Evolutionary conservation across 37 sponge, comb jelly and placozoan species (phyloP).

Genomic region (Halisarca cf. caerulea): DNA sequence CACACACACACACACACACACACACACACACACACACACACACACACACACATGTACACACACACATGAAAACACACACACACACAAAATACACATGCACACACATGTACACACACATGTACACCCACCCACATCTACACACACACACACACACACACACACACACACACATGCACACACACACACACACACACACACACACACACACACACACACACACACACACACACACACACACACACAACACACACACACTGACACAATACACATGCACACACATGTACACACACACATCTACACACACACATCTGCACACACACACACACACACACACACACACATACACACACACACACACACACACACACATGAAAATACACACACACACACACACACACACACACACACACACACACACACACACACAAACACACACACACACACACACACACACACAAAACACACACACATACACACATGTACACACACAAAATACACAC

Average conservation of each 20-base stretch:
- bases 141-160: background rate
- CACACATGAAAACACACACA: background rate
- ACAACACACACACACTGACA: slow-evolving; percentile 17
- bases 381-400: too few relatives aligned
- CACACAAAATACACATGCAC: too few relatives aligned
- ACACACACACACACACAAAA: background rate
- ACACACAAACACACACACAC: slow-evolving; percentile 3
- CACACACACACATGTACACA: too few relatives aligned
- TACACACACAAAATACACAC: background rate
- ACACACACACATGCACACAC: background rate
- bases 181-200: background rate
- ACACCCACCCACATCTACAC: background rate
- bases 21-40: too few relatives aligned
- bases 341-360: slow-evolving; percentile 21
- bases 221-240: background rate
- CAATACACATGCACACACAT: background rate
- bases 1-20: too few relatives aligned
- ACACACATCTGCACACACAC: background rate
- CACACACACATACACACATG: too few relatives aligned
- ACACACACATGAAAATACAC: background rate
- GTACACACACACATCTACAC: background rate
- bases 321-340: slow-evolving; percentile 14
- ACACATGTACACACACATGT: background rate
- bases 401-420: slow-evolving; percentile 18
- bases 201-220: background rate